Percentiles rank a stretch among this genome's conserved stretches.
Evolutionary conservation across 1,140 invertebrate genomes (phyloP).

Genomic region (Drosophila bocqueti): DNA sequence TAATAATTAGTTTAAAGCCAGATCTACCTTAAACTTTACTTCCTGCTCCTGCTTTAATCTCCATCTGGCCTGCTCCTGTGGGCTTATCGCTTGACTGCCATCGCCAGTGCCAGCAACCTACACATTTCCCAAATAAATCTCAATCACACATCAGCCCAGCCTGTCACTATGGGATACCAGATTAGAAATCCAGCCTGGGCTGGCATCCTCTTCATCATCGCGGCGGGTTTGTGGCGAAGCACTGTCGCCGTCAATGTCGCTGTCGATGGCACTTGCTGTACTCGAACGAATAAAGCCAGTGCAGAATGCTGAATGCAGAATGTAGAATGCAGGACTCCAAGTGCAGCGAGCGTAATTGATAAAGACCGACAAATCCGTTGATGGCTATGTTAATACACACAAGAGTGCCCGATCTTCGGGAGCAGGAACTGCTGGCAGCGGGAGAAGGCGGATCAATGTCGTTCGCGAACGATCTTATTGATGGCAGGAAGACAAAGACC

Average conservation of each 20-base stretch:
- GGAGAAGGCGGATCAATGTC: constrained; percentile 52
- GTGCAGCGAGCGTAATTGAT: constrained; percentile 77
- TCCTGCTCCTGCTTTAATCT: background rate
- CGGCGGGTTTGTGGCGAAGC: constrained; percentile 4
- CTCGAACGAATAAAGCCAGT: constrained; percentile 56
- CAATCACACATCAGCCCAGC: constrained; percentile 52
- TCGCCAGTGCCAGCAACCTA: constrained; percentile 28
- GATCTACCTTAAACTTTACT: background rate
- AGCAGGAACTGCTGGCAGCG: constrained; percentile 3
- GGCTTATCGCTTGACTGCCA: constrained; percentile 4
- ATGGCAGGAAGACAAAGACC: constrained; percentile 82
- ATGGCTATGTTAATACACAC: constrained; percentile 74
- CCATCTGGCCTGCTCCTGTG: background rate
- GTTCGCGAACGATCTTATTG: constrained; percentile 77
- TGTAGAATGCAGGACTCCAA: constrained; percentile 14
- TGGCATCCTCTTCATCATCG: constrained; percentile 35
- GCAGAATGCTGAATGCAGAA: constrained; percentile 26
- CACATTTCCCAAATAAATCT: constrained; percentile 70
- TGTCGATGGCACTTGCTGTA: constrained; percentile 65
- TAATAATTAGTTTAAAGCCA: background rate
- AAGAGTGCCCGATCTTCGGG: constrained; percentile 45
- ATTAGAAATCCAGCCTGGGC: constrained; percentile 54
- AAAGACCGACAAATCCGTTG: constrained; percentile 82
- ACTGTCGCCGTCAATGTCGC: constrained; percentile 58
- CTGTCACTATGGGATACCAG: constrained; percentile 64